phyloP scores from a whole-genome alignment of 2,113 vertebrate genomes.

The Deroptyus accipitrinus region DNA sequence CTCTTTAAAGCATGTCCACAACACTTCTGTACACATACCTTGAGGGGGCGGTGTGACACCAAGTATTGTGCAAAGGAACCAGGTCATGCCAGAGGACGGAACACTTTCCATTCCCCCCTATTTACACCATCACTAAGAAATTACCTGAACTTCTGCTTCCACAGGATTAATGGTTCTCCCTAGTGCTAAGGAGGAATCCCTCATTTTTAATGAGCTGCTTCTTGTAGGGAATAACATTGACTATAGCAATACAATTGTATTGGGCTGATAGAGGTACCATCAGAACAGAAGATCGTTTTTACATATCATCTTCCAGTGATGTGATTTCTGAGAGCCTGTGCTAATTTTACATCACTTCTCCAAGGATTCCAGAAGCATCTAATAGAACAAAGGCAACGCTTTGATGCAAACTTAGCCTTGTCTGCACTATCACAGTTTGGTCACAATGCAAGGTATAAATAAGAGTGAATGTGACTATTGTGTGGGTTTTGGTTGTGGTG shows the following conservation, averaged over 20 bases:
- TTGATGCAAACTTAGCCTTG: neutral
- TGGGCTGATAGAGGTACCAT: neutral
- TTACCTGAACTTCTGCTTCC: neutral
- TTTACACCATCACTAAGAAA: neutral
- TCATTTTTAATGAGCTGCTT: neutral
- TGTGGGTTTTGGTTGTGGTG: neutral
- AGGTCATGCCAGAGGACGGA: neutral
- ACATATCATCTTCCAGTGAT: neutral
- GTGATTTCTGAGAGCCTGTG: neutral
- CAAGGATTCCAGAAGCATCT: neutral
- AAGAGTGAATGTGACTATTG: neutral
- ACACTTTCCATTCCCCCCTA: neutral
- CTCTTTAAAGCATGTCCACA: neutral
- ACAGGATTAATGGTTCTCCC: neutral
- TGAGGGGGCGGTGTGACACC: constrained; percentile 46
- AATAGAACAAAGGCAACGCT: neutral
- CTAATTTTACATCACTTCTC: neutral
- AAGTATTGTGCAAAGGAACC: neutral
- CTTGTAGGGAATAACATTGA: neutral
- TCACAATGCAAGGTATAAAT: neutral
- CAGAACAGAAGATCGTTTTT: neutral
- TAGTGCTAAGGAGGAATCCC: neutral
- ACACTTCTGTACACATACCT: neutral
- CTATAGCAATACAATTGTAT: neutral
- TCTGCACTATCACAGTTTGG: neutral